phyloP scores from a whole-genome alignment of 2,797 vertebrate genomes.

The Macropodus opercularis region DNA sequence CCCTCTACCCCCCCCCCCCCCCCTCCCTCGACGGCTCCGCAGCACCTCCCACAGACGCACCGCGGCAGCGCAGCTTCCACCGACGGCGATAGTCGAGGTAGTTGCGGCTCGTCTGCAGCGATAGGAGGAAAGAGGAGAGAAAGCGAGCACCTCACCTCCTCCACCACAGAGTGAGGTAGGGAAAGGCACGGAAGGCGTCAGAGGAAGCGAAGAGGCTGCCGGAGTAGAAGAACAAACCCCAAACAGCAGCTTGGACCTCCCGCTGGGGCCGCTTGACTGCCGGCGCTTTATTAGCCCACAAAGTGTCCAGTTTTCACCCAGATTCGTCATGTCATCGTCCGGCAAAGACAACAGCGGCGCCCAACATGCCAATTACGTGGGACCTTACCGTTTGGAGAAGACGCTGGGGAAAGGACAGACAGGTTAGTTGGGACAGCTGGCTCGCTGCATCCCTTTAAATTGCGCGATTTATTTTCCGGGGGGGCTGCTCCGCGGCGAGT shows the following conservation, averaged over 20 bases:
- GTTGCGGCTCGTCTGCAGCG: slow-evolving; percentile 78
- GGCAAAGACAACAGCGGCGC: slow-evolving; percentile 97
- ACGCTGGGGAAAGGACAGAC: slow-evolving; percentile 99
- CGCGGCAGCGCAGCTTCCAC: slow-evolving; percentile 70
- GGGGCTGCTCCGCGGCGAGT: slow-evolving; percentile 56
- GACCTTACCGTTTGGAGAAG: slow-evolving; percentile 99
- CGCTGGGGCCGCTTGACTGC: slow-evolving; percentile 74
- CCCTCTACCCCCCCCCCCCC: no score
- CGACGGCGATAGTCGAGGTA: slow-evolving; percentile 78
- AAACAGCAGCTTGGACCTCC: slow-evolving; percentile 64
- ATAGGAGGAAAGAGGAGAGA: slow-evolving; percentile 61
- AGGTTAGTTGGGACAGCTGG: slow-evolving; percentile 87
- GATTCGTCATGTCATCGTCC: slow-evolving; percentile 92
- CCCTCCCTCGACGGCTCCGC: slow-evolving; percentile 52
- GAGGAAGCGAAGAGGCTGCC: slow-evolving; percentile 46
- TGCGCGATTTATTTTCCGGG: slow-evolving; percentile 50
- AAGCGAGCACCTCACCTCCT: slow-evolving; percentile 67
- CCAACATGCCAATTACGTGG: slow-evolving; percentile 98
- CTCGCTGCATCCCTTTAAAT: slow-evolving; percentile 44
- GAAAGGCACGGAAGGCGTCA: slow-evolving; percentile 36
- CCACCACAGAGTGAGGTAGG: slow-evolving; percentile 68
- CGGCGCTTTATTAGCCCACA: slow-evolving; percentile 45
- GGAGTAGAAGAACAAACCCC: slow-evolving; percentile 66
- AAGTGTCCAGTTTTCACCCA: slow-evolving; percentile 68
- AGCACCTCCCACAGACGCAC: slow-evolving; percentile 77